Evolutionary conservation across 2,797 vertebrate species (phyloP).

Genomic region (Decapterus maruadsi): DNA sequence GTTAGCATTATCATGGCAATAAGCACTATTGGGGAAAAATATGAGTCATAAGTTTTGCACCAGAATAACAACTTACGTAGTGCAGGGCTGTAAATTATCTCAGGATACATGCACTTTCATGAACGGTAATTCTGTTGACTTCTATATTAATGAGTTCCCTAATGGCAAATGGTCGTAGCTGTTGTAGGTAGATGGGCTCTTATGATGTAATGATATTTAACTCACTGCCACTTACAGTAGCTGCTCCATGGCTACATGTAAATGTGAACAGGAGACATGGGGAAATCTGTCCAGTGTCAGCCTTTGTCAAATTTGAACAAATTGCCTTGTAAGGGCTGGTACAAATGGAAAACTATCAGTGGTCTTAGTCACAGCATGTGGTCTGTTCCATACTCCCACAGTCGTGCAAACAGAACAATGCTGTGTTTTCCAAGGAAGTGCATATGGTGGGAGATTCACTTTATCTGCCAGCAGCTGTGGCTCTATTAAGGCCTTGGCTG

Average conservation of each 20-base stretch:
- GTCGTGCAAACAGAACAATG: slow-evolving; percentile 54
- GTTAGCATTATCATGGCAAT: slow-evolving; percentile 3
- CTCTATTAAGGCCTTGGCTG: slow-evolving; percentile 84
- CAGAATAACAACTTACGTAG: background rate
- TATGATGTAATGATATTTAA: slow-evolving; percentile 28
- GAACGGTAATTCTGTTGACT: slow-evolving; percentile 9
- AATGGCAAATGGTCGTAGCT: slow-evolving; percentile 11
- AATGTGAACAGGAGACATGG: slow-evolving; percentile 5
- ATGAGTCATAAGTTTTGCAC: background rate
- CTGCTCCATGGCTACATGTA: slow-evolving; percentile 10
- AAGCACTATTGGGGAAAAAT: background rate
- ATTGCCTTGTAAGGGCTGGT: slow-evolving; percentile 37
- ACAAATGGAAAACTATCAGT: slow-evolving; percentile 25
- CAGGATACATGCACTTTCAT: background rate
- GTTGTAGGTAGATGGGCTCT: slow-evolving; percentile 27
- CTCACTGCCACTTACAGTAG: slow-evolving; percentile 25
- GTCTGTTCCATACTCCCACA: slow-evolving; percentile 62
- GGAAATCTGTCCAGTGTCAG: slow-evolving; percentile 29
- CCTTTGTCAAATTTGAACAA: slow-evolving; percentile 54
- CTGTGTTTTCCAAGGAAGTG: slow-evolving; percentile 71
- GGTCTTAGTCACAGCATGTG: slow-evolving; percentile 54
- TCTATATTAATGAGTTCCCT: slow-evolving; percentile 31
- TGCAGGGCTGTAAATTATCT: slow-evolving; percentile 1
- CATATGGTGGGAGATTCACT: slow-evolving; percentile 86
- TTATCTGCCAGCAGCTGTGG: slow-evolving; percentile 84